These are phyloP conservation scores for Balanococcus diminutus DNA, from an alignment of 2,888 invertebrate genomes.

Conservation along the genomic window DNA sequence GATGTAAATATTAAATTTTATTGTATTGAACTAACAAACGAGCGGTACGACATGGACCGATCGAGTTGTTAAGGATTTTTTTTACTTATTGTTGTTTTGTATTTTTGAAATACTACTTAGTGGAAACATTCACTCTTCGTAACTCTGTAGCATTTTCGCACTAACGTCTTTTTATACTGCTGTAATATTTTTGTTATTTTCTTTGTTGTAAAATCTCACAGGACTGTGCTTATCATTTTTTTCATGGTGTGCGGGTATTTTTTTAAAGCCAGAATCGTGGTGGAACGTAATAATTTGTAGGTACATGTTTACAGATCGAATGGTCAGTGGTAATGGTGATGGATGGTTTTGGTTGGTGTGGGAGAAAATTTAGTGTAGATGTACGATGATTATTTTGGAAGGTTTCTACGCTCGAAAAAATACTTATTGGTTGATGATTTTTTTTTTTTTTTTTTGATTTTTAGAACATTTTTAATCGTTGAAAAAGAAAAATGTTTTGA, in stretches of 20 bases:
- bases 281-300: too few species aligned
- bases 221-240: slow-evolving; percentile 3
- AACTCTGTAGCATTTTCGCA: slow-evolving; percentile 39
- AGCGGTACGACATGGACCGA: background rate
- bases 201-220: slow-evolving; percentile 7
- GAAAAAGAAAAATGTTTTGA: too few species aligned
- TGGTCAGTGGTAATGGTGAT: too few species aligned
- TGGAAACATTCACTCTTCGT: slow-evolving; percentile 21
- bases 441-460: too few species aligned
- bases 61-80: slow-evolving; percentile 4
- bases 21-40: slow-evolving; percentile 29
- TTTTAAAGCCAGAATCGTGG: background rate
- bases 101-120: background rate
- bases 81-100: background rate
- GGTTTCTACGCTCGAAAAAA: too few species aligned
- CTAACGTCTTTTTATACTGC: slow-evolving; percentile 24
- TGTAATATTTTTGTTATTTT: slow-evolving; percentile 11
- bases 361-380: too few species aligned
- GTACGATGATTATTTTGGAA: too few species aligned
- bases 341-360: too few species aligned
- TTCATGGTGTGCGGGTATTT: background rate
- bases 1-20: slow-evolving; percentile 21
- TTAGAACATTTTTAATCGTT: too few species aligned
- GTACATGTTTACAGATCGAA: too few species aligned
- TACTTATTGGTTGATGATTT: too few species aligned